These are phyloP conservation scores for Phylloscopus trochiloides DNA, from an alignment of 2,113 vertebrate species.

Conservation along the genomic window DNA sequence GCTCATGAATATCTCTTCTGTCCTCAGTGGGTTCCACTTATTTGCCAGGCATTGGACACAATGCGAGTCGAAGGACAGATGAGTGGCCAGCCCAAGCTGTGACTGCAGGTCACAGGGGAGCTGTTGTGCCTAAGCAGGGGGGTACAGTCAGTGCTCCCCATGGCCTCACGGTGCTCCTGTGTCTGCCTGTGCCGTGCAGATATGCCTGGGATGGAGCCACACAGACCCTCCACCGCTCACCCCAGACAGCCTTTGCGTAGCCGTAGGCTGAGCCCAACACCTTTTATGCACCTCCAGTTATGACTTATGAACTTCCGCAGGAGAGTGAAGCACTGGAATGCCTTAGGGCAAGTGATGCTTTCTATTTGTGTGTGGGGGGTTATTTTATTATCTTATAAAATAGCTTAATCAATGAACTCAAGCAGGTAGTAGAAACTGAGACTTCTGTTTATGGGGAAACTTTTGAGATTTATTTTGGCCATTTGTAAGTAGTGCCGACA, in stretches of 20 bases:
- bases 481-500: neutral
- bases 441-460: constrained; percentile 42
- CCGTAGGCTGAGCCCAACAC: neutral
- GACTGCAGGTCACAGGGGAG: rapidly evolving
- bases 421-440: constrained; percentile 10
- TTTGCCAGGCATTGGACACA: rapidly evolving
- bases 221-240: neutral
- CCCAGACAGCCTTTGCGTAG: neutral
- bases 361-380: neutral
- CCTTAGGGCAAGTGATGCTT: neutral
- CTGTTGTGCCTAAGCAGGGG: rapidly evolving
- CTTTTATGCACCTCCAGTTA: neutral
- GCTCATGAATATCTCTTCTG: neutral
- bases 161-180: neutral
- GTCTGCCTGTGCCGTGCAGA: neutral
- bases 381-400: constrained; percentile 24
- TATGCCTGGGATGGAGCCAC: neutral
- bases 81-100: neutral
- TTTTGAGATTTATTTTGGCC: constrained; percentile 56
- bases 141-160: too few species aligned
- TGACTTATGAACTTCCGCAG: neutral
- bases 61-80: rapidly evolving
- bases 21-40: rapidly evolving
- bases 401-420: constrained; percentile 51
- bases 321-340: neutral